Percentiles rank a stretch among this genome's conserved stretches.
Evolutionary conservation across 2,797 vertebrate species (phyloP).

Genomic region (Lemur catta): DNA sequence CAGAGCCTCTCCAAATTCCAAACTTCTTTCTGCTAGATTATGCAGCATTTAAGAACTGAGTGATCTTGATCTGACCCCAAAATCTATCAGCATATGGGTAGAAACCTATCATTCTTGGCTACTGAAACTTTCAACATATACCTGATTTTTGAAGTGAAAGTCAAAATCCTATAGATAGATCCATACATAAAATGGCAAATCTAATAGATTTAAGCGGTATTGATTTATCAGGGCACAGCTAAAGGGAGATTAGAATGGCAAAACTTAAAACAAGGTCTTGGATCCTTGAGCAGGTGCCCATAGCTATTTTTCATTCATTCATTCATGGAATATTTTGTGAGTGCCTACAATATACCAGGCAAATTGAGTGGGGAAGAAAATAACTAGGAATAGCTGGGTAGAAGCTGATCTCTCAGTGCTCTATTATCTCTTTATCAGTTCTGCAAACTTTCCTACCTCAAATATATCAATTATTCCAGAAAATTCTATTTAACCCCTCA

Average conservation of each 20-base stretch:
- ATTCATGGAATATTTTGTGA: not conserved
- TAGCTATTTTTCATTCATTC: not conserved
- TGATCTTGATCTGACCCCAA: conserved; percentile 17
- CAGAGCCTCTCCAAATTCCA: not conserved
- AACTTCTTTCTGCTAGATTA: not conserved
- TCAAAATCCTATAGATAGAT: not conserved
- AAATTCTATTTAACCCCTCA: not conserved
- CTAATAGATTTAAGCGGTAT: not conserved
- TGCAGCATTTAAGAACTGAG: not conserved
- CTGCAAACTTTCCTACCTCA: not conserved
- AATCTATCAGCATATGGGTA: not conserved
- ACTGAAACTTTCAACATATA: not conserved
- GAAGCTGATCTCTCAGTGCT: not conserved
- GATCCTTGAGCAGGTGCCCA: not conserved
- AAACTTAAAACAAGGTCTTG: not conserved
- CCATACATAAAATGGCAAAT: not conserved
- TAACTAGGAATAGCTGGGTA: not conserved
- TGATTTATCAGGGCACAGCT: not conserved
- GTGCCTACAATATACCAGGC: not conserved
- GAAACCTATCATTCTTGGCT: conserved; percentile 1
- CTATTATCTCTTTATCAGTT: not conserved
- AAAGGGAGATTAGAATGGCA: not conserved
- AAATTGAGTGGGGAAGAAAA: not conserved
- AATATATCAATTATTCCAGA: not conserved
- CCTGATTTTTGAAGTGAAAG: conserved; percentile 62